A percentile compares a stretch with the other conserved stretches of the same genome.
These are phyloP conservation scores for Pseudochirops corinnae DNA, from an alignment of 2,797 vertebrate genomes.

Conservation along the genomic window DNA sequence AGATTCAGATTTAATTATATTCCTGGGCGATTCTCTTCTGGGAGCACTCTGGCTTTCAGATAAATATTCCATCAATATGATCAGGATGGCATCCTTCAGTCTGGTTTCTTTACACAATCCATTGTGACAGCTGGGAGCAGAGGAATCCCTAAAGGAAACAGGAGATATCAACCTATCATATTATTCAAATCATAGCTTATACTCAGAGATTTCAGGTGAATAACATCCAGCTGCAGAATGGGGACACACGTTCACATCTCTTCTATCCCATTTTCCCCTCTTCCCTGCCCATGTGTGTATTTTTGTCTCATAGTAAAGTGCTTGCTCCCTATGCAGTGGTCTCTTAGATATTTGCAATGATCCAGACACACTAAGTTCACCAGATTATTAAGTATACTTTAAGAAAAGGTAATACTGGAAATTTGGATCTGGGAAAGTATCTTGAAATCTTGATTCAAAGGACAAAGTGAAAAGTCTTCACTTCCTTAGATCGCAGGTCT, in stretches of 20 bases:
- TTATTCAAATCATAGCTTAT: constrained; percentile 83
- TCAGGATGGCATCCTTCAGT: constrained; percentile 82
- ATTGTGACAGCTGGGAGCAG: constrained; percentile 85
- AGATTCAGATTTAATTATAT: constrained; percentile 84
- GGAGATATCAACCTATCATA: constrained; percentile 81
- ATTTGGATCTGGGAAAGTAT: constrained; percentile 27
- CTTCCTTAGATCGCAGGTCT: background rate
- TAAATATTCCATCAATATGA: constrained; percentile 85
- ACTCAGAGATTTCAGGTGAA: constrained; percentile 71
- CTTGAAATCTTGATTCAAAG: constrained; percentile 27
- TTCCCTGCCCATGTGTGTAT: background rate
- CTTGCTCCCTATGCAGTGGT: constrained; percentile 23
- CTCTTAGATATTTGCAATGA: constrained; percentile 67
- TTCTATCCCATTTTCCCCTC: background rate
- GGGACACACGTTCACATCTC: background rate
- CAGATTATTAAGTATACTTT: background rate
- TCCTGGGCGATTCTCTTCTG: constrained; percentile 80
- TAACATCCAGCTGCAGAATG: constrained; percentile 71
- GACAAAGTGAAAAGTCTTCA: constrained; percentile 12
- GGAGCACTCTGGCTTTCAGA: constrained; percentile 78
- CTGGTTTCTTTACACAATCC: constrained; percentile 83
- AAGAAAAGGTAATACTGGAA: background rate
- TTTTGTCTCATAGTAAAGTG: background rate
- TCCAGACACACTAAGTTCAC: background rate
- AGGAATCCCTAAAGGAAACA: constrained; percentile 84